Evolutionary conservation across 2,888 invertebrate genomes (phyloP), one percentile per base, ranked within the genome.

Genomic region (Drosophila helvetica): DNA sequence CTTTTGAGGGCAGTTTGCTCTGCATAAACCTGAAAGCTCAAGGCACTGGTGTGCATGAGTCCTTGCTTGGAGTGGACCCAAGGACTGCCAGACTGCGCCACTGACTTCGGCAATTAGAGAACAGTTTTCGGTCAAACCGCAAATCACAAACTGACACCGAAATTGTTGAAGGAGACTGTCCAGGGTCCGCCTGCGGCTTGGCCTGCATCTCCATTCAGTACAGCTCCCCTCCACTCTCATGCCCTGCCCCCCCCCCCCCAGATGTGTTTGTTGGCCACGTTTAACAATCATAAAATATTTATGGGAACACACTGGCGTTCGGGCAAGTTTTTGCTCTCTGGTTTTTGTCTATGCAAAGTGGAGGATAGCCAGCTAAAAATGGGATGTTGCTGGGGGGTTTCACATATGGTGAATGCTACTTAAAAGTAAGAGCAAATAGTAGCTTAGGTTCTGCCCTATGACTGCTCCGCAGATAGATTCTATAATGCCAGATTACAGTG

Each of bases 221-320:
- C 25, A n/a, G 45, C 18, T 17, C 19, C 25, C 54, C 61, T 64
- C 38, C 22, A 5, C 2, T 2, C 25, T 10, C 50, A 25, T 17
- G 25, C 30, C 51, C 57, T 38, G 4, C 8, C 17, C 25, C 30
- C 51, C 57, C 27, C 1, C 8, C 17, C 25, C 22, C n/a, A n/a
- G 25, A 53, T 68, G 62, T 77, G 64, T 59, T 59, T 69, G 67
- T 68, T 57, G 46, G 60, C 68, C 60, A 46, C 47, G 61, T 56
- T 71, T 52, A 74, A 58, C 38, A 61, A 61, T 71, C 60, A 75
- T 77, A 50, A 78, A 77, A 73, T 68, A 78, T 77, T 78, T 78
- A 75, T 58, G 75, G 54, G 57, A 70, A 33, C 50, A 62, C 38
- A 45, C 56, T 52, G 61, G 27, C 42, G 54, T 55, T 59, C 27